These are phyloP conservation scores for Sminthurides aquaticus DNA, from an alignment of 2,888 invertebrate species.

Conservation along the genomic window DNA sequence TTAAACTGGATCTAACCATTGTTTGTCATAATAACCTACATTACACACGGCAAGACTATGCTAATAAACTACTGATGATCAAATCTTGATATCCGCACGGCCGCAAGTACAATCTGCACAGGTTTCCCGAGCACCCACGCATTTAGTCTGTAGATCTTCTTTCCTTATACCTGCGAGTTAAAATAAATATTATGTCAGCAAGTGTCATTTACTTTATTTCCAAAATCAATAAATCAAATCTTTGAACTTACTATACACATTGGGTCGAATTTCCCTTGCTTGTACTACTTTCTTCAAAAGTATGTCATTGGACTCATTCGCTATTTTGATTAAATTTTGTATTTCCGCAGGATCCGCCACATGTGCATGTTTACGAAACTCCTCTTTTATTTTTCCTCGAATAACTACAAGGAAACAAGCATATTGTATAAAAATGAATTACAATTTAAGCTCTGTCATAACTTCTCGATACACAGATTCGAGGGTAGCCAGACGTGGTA, in stretches of 20 bases:
- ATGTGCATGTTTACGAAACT: conserved; percentile 61
- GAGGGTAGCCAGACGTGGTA: conserved; percentile 13
- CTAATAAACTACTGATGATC: too few species aligned
- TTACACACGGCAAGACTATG: too few species aligned
- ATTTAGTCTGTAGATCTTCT: conserved; percentile 34
- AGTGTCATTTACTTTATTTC: background rate
- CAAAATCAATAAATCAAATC: background rate
- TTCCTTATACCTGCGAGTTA: conserved; percentile 26
- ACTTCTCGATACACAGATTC: conserved; percentile 11
- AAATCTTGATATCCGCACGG: background rate
- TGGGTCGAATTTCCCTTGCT: conserved; percentile 27
- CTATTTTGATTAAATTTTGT: conserved; percentile 43
- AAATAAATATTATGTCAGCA: background rate
- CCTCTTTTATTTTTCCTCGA: conserved; percentile 66
- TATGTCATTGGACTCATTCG: conserved; percentile 36
- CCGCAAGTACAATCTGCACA: conserved; percentile 40
- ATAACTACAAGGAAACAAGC: conserved; percentile 49
- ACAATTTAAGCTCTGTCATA: conserved; percentile 1
- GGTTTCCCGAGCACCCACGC: conserved; percentile 31
- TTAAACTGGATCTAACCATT: too few species aligned
- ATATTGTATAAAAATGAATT: background rate
- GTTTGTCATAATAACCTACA: too few species aligned
- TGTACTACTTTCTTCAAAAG: conserved; percentile 38
- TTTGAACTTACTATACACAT: conserved; percentile 32
- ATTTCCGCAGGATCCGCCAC: conserved; percentile 57